Conservation (phyloP, 2,113 vertebrate genomes). For the Apus apus region DNA sequence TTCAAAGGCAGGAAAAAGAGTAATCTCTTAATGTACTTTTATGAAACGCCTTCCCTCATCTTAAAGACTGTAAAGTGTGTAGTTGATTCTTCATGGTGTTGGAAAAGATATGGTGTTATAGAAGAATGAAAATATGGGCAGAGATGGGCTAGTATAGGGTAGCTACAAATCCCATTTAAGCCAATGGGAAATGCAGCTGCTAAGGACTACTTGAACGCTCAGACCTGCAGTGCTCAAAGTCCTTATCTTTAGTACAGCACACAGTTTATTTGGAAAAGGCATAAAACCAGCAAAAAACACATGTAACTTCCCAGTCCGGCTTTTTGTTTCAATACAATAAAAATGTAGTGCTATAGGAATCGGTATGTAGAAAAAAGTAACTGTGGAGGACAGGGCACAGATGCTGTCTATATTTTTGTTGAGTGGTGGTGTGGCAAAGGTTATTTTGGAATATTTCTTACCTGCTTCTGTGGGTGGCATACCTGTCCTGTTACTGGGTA, state of each 20-base stretch:
- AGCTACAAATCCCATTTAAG: not conserved
- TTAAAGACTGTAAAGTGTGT: not conserved
- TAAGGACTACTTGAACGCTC: not conserved
- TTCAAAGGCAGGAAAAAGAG: not conserved
- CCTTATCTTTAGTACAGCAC: not conserved
- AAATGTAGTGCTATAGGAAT: not conserved
- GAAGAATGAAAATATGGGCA: not conserved
- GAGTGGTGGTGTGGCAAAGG: not conserved
- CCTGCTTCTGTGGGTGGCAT: not conserved
- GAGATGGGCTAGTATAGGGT: not conserved
- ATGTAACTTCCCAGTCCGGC: not conserved
- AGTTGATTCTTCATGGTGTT: not conserved
- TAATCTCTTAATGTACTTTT: not conserved
- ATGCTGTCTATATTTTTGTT: not conserved
- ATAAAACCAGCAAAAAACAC: not conserved
- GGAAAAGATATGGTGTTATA: not conserved
- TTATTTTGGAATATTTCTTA: not conserved
- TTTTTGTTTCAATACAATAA: not conserved
- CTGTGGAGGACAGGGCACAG: not conserved
- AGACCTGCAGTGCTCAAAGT: not conserved
- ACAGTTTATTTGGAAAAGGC: not conserved
- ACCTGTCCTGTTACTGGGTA: not conserved
- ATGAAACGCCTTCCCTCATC: not conserved
- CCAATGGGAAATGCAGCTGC: not conserved
- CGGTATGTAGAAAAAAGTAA: not conserved